Evolutionary conservation across 2,797 vertebrate species (phyloP).

Genomic region (Rhabdophis nuchalis): DNA sequence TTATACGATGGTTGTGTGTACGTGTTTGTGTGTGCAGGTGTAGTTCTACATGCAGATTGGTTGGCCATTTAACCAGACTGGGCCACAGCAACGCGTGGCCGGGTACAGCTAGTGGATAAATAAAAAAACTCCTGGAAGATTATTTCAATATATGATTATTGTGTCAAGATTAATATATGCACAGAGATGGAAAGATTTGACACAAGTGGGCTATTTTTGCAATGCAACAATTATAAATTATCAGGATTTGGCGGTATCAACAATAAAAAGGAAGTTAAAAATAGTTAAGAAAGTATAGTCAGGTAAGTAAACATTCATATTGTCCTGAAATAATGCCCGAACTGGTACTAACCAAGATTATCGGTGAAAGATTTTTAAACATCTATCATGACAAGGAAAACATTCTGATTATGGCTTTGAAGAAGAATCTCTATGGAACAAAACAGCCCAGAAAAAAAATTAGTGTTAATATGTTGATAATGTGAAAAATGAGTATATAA

Average conservation of each 20-base stretch:
- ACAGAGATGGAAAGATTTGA: neutral
- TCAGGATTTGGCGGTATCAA: neutral
- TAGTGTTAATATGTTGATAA: neutral
- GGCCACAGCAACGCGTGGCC: too few species aligned
- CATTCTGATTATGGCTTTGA: neutral
- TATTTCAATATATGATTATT: neutral
- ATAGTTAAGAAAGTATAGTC: neutral
- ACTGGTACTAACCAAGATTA: neutral
- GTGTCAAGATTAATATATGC: neutral
- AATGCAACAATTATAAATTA: neutral
- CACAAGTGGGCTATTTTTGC: neutral
- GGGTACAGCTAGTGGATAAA: too few species aligned
- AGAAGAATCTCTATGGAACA: neutral
- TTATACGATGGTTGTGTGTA: too few species aligned
- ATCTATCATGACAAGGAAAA: neutral
- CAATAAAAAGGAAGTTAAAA: neutral
- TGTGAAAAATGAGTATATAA: neutral
- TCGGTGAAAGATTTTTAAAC: neutral
- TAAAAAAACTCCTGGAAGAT: neutral
- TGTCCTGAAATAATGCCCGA: neutral
- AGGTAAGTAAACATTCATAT: neutral
- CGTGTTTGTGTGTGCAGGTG: too few species aligned
- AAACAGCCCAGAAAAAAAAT: neutral
- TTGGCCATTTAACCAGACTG: too few species aligned
- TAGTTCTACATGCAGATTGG: too few species aligned